phyloP scores from a whole-genome alignment of 2,797 vertebrate genomes.

The Galago senegalensis region DNA sequence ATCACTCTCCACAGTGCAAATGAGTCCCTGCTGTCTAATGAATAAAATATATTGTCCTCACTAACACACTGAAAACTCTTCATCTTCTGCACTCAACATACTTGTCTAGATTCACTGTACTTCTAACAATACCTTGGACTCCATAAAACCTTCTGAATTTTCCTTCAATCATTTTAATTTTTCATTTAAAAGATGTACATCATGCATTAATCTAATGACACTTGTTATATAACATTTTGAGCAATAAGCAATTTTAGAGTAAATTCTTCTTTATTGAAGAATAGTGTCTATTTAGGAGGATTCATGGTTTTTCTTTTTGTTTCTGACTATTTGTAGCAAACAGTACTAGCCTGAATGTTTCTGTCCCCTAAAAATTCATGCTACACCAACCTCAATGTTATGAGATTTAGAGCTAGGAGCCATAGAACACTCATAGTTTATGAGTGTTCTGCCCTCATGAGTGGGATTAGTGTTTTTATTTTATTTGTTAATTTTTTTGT shows the following conservation, averaged over 20 bases:
- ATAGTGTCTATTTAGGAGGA: neutral
- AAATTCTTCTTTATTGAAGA: neutral
- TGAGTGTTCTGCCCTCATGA: neutral
- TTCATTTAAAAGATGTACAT: neutral
- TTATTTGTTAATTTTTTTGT: too few species aligned
- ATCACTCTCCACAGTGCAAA: neutral
- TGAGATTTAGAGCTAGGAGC: neutral
- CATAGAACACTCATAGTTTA: neutral
- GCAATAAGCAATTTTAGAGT: neutral
- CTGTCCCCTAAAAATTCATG: neutral
- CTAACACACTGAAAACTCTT: neutral
- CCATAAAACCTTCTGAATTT: neutral
- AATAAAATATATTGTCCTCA: neutral
- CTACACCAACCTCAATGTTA: neutral
- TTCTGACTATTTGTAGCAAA: neutral
- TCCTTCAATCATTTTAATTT: neutral
- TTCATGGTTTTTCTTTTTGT: neutral
- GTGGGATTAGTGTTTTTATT: neutral
- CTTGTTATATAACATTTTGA: neutral
- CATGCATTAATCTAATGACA: neutral
- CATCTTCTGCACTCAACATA: neutral
- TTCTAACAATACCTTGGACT: neutral
- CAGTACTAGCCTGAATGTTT: neutral
- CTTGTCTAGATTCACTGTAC: neutral
- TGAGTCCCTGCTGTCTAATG: neutral